These are phyloP conservation scores for Mugil cephalus DNA, from an alignment of 2,113 vertebrate species.

Conservation along the genomic window DNA sequence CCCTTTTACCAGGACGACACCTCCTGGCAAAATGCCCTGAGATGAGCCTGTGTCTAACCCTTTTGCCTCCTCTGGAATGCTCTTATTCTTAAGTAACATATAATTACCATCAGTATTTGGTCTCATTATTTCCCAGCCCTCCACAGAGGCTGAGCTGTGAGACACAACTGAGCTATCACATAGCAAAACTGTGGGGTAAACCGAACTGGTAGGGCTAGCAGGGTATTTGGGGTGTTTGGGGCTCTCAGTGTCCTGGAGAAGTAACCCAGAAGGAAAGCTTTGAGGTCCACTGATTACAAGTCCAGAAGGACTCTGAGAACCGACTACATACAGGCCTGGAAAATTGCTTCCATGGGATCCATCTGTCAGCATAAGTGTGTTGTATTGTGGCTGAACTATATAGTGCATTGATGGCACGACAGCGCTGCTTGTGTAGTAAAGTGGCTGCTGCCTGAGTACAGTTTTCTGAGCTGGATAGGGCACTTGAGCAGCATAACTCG, in stretches of 20 bases:
- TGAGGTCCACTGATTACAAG: conserved; percentile 13
- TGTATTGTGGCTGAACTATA: conserved; percentile 74
- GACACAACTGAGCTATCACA: conserved; percentile 32
- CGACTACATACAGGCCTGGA: conserved; percentile 65
- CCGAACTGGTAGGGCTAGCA: conserved; percentile 14
- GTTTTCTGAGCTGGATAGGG: conserved; percentile 58
- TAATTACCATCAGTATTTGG: conserved; percentile 38
- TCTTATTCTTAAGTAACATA: conserved; percentile 34
- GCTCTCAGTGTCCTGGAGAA: conserved; percentile 30
- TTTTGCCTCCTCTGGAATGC: neutral
- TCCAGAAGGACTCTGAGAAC: conserved; percentile 40
- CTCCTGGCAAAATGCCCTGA: conserved; percentile 64
- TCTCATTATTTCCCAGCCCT: conserved; percentile 51
- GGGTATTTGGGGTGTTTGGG: conserved; percentile 13
- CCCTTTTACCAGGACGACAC: conserved; percentile 60
- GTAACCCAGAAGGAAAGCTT: conserved; percentile 24
- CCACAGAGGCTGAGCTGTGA: conserved; percentile 1
- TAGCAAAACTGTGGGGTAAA: conserved; percentile 52
- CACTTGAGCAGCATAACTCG: conserved; percentile 38
- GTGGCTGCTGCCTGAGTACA: conserved; percentile 74
- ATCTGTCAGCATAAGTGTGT: conserved; percentile 64
- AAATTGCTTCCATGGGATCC: conserved; percentile 30
- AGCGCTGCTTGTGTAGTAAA: conserved; percentile 66
- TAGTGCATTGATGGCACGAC: conserved; percentile 69
- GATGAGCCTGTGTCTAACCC: conserved; percentile 44